phyloP scores from a whole-genome alignment of 2,797 vertebrate species.

The Pangasius sanitwongsei region DNA sequence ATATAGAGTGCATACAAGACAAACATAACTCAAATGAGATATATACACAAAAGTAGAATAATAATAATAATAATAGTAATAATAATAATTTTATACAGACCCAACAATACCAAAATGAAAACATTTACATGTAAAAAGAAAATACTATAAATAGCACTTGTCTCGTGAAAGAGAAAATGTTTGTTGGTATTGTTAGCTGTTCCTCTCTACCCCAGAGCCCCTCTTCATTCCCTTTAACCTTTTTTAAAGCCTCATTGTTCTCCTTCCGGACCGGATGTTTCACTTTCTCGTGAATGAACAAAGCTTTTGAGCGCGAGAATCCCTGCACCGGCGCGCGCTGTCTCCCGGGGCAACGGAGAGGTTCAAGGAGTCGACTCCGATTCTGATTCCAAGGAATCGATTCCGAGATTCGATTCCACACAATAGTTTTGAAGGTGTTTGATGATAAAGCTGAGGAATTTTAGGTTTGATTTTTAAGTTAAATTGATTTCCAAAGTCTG shows the following conservation, averaged over 20 bases:
- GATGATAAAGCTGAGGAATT: background rate
- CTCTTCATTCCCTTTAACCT: background rate
- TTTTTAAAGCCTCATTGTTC: constrained; percentile 26
- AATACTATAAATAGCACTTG: background rate
- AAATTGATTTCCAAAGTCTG: background rate
- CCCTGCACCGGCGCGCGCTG: constrained; percentile 23
- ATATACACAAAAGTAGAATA: background rate
- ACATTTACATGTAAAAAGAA: background rate
- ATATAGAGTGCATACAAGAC: background rate
- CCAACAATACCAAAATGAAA: background rate
- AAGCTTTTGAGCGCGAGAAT: constrained; percentile 38
- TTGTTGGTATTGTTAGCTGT: background rate
- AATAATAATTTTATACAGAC: background rate
- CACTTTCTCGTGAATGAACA: constrained; percentile 49
- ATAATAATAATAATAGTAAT: background rate
- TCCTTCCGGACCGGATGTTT: constrained; percentile 43
- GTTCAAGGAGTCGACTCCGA: constrained; percentile 29
- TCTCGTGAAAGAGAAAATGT: background rate
- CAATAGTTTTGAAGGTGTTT: background rate
- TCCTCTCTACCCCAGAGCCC: background rate
- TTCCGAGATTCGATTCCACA: background rate
- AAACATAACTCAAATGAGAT: background rate
- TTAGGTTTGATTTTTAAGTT: background rate
- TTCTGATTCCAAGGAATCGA: constrained; percentile 1
- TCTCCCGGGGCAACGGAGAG: constrained; percentile 44